Conservation (phyloP, 2,113 vertebrate species). For the Uria aalge region DNA sequence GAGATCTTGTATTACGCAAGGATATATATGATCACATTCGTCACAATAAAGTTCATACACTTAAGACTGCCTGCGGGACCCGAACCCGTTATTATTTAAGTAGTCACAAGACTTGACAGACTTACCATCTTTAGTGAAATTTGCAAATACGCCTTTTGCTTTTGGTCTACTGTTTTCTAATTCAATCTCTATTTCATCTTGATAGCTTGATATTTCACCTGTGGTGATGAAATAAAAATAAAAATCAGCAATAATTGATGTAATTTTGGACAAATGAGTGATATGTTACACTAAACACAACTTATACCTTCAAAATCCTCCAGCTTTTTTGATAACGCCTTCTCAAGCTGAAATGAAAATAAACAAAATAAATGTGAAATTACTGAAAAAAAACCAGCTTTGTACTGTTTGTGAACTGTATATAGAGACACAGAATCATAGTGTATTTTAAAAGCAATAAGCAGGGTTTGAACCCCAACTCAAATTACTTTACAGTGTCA, state of each 20-base stretch:
- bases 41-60: not conserved
- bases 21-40: not conserved
- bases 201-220: constrained; percentile 92
- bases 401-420: not conserved
- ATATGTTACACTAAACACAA: not conserved
- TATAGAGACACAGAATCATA: not conserved
- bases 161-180: constrained; percentile 87
- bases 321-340: constrained; percentile 87
- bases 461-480: not conserved
- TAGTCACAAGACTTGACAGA: not conserved
- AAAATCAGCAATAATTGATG: not conserved
- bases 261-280: not conserved
- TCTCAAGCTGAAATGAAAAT: constrained; percentile 81
- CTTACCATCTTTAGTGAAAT: constrained; percentile 83
- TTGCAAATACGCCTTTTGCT: constrained; percentile 85
- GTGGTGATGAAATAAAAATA: constrained; percentile 1
- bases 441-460: not conserved
- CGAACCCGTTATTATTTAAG: not conserved
- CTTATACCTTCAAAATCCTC: constrained; percentile 90
- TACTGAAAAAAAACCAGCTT: not conserved
- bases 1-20: not conserved
- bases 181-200: constrained; percentile 93
- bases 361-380: constrained; percentile 2
- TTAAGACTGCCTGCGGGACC: not conserved
- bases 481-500: not conserved